phyloP scores from a whole-genome alignment of 2,888 invertebrate genomes.

The Drosophila mimetica region DNA sequence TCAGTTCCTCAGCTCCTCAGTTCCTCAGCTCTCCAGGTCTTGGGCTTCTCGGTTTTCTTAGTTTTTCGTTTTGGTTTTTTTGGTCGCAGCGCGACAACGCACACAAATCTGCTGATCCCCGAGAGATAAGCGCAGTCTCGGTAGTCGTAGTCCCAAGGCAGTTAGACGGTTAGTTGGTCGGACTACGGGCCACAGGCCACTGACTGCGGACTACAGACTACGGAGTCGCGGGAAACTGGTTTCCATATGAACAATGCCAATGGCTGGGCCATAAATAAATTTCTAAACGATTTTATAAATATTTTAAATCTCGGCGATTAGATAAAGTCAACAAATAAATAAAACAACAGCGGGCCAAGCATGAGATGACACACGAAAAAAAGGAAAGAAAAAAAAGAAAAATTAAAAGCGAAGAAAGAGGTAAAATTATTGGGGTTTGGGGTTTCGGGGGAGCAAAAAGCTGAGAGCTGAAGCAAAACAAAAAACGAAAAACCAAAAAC shows the following conservation, averaged over 20 bases:
- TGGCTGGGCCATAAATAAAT: conserved; percentile 77
- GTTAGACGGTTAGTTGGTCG: conserved; percentile 22
- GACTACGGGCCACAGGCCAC: conserved; percentile 4
- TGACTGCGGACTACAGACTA: neutral
- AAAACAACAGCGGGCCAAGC: conserved; percentile 67
- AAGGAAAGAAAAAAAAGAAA: conserved; percentile 3
- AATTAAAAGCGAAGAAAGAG: conserved; percentile 8
- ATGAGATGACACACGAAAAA: conserved; percentile 37
- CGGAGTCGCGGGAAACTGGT: conserved; percentile 15
- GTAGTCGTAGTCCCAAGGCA: conserved; percentile 34
- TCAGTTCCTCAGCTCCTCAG: conserved; percentile 6
- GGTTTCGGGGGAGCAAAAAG: conserved; percentile 8
- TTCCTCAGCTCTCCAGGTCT: conserved; percentile 2
- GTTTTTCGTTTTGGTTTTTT: neutral
- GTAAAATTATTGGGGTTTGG: conserved; percentile 15
- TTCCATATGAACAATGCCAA: conserved; percentile 75
- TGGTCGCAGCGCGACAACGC: conserved; percentile 42
- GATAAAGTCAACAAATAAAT: conserved; percentile 81
- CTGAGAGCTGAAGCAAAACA: conserved; percentile 18
- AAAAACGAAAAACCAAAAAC: conserved; percentile 21
- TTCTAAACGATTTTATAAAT: conserved; percentile 80
- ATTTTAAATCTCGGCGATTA: conserved; percentile 80
- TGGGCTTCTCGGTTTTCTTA: neutral
- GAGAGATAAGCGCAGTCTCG: conserved; percentile 62
- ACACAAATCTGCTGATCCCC: conserved; percentile 71